These are phyloP conservation scores for Diplazon laetatorius DNA, from an alignment of 2,888 invertebrate genomes.

Conservation along the genomic window DNA sequence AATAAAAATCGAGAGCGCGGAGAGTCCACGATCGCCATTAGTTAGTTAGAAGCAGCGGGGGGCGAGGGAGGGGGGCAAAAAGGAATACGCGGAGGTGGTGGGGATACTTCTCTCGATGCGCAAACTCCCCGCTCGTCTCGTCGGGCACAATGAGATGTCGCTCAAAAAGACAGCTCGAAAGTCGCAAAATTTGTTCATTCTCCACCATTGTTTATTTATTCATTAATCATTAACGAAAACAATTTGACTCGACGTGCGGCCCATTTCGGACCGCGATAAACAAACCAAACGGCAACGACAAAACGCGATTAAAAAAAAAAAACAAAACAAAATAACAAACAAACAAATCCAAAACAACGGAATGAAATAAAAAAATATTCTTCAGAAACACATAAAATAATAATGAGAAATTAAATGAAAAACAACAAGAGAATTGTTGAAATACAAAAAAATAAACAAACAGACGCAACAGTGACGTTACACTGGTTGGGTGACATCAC, in stretches of 20 bases:
- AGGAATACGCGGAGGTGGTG: background rate
- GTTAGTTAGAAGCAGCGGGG: background rate
- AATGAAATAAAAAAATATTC: too few species aligned
- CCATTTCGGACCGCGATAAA: too few species aligned
- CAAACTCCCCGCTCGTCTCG: conserved; percentile 19
- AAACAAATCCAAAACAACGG: too few species aligned
- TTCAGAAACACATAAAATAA: too few species aligned
- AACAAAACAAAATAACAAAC: background rate
- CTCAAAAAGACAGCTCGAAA: background rate
- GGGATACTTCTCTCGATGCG: background rate
- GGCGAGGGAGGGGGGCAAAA: background rate
- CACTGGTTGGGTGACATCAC: conserved; percentile 53
- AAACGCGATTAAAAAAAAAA: conserved; percentile 9
- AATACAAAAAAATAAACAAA: conserved; percentile 1
- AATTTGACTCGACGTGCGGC: too few species aligned
- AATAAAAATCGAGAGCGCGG: conserved; percentile 12
- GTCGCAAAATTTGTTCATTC: background rate
- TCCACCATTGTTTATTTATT: background rate
- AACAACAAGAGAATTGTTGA: too few species aligned
- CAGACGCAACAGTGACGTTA: conserved; percentile 35
- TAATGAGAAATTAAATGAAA: too few species aligned
- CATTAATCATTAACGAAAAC: too few species aligned
- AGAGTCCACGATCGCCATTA: too few species aligned
- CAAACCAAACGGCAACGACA: background rate
- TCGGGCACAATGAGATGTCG: conserved; percentile 10